phyloP scores from a whole-genome alignment of 2,888 invertebrate species.

The Oxyteleia sp. region DNA sequence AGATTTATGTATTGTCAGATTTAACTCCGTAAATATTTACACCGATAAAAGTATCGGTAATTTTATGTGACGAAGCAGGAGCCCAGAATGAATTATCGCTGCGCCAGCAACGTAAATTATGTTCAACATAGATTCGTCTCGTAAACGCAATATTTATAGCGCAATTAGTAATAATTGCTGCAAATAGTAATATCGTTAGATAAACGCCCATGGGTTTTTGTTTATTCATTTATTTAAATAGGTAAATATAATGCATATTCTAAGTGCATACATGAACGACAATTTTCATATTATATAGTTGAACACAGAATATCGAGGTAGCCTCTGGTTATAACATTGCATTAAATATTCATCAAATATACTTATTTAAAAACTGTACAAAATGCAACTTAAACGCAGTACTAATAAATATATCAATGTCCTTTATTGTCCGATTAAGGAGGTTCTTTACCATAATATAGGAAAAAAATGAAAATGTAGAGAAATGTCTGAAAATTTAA shows the following conservation, averaged over 20 bases:
- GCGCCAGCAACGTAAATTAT: constrained; percentile 51
- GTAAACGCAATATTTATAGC: constrained; percentile 60
- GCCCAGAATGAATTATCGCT: constrained; percentile 44
- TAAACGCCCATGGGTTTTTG: constrained; percentile 10
- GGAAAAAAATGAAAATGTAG: no score
- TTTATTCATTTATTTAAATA: constrained; percentile 19
- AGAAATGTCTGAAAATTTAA: no score
- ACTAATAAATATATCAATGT: no score
- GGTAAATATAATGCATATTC: background rate
- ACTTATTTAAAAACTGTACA: no score
- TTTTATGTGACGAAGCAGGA: constrained; percentile 57
- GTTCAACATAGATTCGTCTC: constrained; percentile 56
- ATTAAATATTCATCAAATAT: no score
- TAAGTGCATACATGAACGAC: background rate
- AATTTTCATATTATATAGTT: no score
- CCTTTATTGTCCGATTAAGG: no score
- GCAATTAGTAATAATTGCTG: constrained; percentile 54
- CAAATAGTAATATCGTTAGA: constrained; percentile 34
- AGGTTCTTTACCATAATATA: no score
- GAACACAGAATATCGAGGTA: no score
- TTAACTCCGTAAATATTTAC: constrained; percentile 37
- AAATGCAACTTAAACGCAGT: no score
- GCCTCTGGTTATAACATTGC: no score
- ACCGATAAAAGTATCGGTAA: constrained; percentile 46
- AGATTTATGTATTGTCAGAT: constrained; percentile 38